phyloP scores from a whole-genome alignment of 2,113 vertebrate genomes.

The Ceyx cyanopectus region DNA sequence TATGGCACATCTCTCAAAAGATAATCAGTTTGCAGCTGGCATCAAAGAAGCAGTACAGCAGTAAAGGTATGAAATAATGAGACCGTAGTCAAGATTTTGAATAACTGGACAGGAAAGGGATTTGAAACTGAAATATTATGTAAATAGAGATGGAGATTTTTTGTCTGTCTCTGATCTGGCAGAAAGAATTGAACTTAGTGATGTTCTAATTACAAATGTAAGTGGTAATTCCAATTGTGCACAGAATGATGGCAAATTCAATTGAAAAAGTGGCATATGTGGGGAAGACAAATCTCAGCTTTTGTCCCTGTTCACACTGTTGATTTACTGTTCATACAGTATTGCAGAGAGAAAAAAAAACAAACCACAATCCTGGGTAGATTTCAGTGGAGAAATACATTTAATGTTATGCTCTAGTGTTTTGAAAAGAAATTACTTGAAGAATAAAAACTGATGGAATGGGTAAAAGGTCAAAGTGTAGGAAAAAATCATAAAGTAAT shows the following conservation, averaged over 20 bases:
- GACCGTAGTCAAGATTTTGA: neutral
- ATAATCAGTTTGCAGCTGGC: neutral
- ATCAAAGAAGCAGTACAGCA: neutral
- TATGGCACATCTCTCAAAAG: neutral
- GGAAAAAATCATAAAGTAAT: neutral
- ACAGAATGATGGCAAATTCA: neutral
- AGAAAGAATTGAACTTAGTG: neutral
- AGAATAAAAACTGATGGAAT: neutral
- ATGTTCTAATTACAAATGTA: neutral
- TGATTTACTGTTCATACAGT: neutral
- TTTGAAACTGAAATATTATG: neutral
- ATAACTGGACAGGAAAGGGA: neutral
- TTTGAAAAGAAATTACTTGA: neutral
- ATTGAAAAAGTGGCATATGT: neutral
- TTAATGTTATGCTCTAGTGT: neutral
- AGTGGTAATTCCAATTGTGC: neutral
- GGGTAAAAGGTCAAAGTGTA: neutral
- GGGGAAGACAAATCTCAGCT: neutral
- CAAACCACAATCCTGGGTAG: neutral
- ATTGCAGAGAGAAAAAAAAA: neutral
- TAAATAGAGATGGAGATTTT: neutral
- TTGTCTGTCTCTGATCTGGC: neutral
- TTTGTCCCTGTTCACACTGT: neutral
- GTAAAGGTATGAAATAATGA: neutral
- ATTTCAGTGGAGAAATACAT: neutral